Evolutionary conservation across 2,797 vertebrate species (phyloP).

Genomic region (Clarias fuscus): DNA sequence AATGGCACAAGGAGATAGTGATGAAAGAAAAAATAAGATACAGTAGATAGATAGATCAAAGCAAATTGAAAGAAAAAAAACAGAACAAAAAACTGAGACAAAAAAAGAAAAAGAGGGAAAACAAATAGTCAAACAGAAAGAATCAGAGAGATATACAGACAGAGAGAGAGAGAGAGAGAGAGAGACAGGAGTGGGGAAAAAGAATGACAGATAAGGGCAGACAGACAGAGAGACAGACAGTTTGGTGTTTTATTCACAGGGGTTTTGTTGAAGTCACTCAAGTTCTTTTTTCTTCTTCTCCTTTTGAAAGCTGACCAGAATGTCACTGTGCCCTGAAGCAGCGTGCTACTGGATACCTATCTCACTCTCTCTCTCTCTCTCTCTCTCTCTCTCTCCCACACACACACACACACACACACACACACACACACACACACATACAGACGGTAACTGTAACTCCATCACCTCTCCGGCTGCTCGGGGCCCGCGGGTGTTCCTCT

Average conservation of each 20-base stretch:
- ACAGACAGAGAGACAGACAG: background rate
- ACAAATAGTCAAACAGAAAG: background rate
- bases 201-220: background rate
- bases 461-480: conserved; percentile 33
- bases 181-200: too few relatives aligned
- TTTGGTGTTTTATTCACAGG: background rate
- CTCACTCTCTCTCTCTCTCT: background rate
- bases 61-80: conserved; percentile 4
- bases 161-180: background rate
- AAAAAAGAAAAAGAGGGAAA: background rate
- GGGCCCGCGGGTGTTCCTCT: conserved; percentile 35
- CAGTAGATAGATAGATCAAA: background rate
- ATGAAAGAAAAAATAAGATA: conserved; percentile 43
- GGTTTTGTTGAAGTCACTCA: conserved; percentile 13
- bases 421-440: background rate
- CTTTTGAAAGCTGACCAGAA: conserved; percentile 31
- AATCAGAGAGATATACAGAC: background rate
- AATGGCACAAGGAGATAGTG: conserved; percentile 2
- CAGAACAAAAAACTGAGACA: background rate
- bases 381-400: background rate
- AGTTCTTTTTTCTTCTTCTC: conserved; percentile 6
- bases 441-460: conserved; percentile 17
- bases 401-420: background rate
- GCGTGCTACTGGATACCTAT: conserved; percentile 27
- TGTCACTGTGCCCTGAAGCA: conserved; percentile 49